These are phyloP conservation scores for Phthorimaea operculella DNA, from an alignment of 1,140 invertebrate species.

Conservation along the genomic window DNA sequence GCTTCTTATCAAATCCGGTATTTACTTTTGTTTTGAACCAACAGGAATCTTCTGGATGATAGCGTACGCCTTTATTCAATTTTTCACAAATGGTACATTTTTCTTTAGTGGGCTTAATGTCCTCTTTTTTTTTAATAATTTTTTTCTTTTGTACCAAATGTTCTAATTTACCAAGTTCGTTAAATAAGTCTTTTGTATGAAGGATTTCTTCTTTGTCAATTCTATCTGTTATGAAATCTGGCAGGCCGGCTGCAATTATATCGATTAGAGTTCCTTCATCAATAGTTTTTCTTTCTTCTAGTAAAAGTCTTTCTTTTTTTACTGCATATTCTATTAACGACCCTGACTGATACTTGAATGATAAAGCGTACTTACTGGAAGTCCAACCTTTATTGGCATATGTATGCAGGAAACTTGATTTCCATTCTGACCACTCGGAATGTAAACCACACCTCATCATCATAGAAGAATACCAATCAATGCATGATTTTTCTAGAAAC, in stretches of 20 bases:
- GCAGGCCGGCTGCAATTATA: conserved; percentile 29
- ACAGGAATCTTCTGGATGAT: no score
- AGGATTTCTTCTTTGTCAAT: conserved; percentile 22
- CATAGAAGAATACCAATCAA: conserved; percentile 35
- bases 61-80: no score
- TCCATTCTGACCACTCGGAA: conserved; percentile 24
- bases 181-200: conserved; percentile 27
- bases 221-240: conserved; percentile 27
- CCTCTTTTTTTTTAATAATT: neutral
- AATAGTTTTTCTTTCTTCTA: conserved; percentile 28
- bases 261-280: conserved; percentile 25
- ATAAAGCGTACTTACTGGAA: conserved; percentile 23
- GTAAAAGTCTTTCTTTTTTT: conserved; percentile 33
- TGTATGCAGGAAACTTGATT: conserved; percentile 24
- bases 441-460: conserved; percentile 20
- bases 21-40: no score
- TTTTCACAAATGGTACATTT: neutral
- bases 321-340: conserved; percentile 37
- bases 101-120: neutral
- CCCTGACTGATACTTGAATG: conserved; percentile 29
- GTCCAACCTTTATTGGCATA: conserved; percentile 28
- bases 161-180: conserved; percentile 24
- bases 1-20: no score
- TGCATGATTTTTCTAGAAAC: conserved; percentile 32
- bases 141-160: conserved; percentile 14